A percentile compares a stretch with the other conserved stretches of the same genome.
Evolutionary conservation across 2,113 vertebrate genomes (phyloP).

Genomic region (Archilochus colubris): DNA sequence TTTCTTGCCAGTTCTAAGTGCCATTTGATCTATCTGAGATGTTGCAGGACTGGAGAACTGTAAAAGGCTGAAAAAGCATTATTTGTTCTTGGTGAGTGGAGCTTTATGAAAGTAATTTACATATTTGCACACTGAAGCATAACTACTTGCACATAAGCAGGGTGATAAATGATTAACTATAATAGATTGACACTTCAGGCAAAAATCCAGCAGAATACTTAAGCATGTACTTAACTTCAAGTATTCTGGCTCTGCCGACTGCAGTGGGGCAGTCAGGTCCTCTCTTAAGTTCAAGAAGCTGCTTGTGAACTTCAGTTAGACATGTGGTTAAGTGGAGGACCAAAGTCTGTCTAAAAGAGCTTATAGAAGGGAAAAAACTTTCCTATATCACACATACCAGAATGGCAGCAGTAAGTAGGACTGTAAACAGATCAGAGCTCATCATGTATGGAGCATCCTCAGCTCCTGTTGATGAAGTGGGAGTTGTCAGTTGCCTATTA

Average conservation of each 20-base stretch:
- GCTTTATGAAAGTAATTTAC: conserved; percentile 55
- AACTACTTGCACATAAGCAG: conserved; percentile 24
- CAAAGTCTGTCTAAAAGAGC: neutral
- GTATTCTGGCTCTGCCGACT: neutral
- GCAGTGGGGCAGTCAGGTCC: neutral
- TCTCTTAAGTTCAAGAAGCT: neutral
- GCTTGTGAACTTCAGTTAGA: neutral
- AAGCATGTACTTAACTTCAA: conserved; percentile 28
- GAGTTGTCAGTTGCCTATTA: neutral
- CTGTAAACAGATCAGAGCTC: neutral
- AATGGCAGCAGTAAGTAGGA: neutral
- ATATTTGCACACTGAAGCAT: conserved; percentile 65
- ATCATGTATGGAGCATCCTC: neutral
- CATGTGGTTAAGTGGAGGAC: neutral
- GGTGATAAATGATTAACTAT: conserved; percentile 51
- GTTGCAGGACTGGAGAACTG: neutral
- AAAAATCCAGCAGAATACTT: conserved; percentile 46
- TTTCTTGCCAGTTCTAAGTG: conserved; percentile 32
- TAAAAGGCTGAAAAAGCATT: conserved; percentile 56
- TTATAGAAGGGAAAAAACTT: neutral
- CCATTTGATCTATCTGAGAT: conserved; percentile 26
- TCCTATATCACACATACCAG: rapidly evolving
- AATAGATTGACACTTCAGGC: conserved; percentile 35
- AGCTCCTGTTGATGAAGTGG: neutral
- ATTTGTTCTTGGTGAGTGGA: neutral